phyloP scores from a whole-genome alignment of 2,797 vertebrate genomes.

The Crocidura indochinensis region DNA sequence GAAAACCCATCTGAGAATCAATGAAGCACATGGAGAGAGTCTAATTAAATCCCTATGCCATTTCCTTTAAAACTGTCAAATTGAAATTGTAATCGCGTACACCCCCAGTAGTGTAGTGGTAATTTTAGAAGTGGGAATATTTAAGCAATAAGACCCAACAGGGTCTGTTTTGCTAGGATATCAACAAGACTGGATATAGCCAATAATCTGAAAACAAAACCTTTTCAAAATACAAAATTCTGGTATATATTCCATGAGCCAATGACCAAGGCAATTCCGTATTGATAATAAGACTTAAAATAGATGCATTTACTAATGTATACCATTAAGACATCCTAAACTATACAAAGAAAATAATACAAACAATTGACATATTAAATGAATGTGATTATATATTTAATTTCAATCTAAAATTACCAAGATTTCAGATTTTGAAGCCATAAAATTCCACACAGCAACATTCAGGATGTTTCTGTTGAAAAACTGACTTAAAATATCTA shows the following conservation, averaged over 20 bases:
- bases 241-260: conserved; percentile 17
- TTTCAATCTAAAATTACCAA: conserved; percentile 40
- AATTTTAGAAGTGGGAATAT: conserved; percentile 86
- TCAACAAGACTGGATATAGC: conserved; percentile 69
- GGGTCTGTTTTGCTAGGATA: conserved; percentile 75
- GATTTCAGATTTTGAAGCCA: conserved; percentile 30
- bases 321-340: conserved; percentile 34
- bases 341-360: conserved; percentile 43
- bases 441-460: neutral
- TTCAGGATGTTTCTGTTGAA: neutral
- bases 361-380: conserved; percentile 60
- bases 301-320: conserved; percentile 41
- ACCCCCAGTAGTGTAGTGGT: conserved; percentile 77
- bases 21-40: conserved; percentile 83
- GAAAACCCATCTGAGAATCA: conserved; percentile 88
- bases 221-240: conserved; percentile 41
- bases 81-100: conserved; percentile 85
- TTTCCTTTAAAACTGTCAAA: conserved; percentile 89
- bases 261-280: conserved; percentile 39
- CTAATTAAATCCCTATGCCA: conserved; percentile 88
- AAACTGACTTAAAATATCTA: neutral
- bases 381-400: conserved; percentile 58
- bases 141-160: conserved; percentile 84
- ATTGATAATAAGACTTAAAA: conserved; percentile 30
- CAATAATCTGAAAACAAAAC: conserved; percentile 65